Conservation (phyloP, 2,888 invertebrate genomes). For the Scaptomyza reducta region DNA sequence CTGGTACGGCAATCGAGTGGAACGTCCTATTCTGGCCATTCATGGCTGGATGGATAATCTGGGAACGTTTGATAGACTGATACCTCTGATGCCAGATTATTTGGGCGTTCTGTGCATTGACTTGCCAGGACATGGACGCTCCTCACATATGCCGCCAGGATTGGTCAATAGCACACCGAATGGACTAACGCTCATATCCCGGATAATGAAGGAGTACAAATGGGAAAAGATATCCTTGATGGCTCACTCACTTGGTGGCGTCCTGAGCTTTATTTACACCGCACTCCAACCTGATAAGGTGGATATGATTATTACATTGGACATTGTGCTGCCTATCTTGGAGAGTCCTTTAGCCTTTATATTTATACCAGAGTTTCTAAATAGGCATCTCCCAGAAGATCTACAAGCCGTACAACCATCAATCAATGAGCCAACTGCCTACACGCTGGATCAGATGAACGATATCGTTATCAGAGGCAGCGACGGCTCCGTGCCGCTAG, state of each 20-base stretch:
- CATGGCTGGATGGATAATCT: conserved; percentile 93
- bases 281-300: conserved; percentile 84
- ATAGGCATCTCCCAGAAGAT: too few species aligned
- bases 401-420: conserved; percentile 10
- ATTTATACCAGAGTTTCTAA: too few species aligned
- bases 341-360: not conserved
- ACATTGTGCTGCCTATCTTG: conserved; percentile 55
- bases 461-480: conserved; percentile 86
- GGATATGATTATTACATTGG: conserved; percentile 74
- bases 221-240: conserved; percentile 88
- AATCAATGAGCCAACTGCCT: conserved; percentile 86
- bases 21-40: conserved; percentile 88
- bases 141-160: conserved; percentile 87
- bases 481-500: conserved; percentile 85
- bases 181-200: conserved; percentile 84
- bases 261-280: conserved; percentile 86
- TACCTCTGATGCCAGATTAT: conserved; percentile 86
- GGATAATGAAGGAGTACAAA: conserved; percentile 86
- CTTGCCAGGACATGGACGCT: conserved; percentile 89
- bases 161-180: conserved; percentile 72
- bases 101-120: conserved; percentile 87
- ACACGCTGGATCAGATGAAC: conserved; percentile 86
- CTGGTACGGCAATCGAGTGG: conserved; percentile 87
- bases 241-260: conserved; percentile 88
- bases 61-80: conserved; percentile 88